These are phyloP conservation scores for Gracilinanus agilis DNA, from an alignment of 2,113 vertebrate genomes.

Conservation along the genomic window DNA sequence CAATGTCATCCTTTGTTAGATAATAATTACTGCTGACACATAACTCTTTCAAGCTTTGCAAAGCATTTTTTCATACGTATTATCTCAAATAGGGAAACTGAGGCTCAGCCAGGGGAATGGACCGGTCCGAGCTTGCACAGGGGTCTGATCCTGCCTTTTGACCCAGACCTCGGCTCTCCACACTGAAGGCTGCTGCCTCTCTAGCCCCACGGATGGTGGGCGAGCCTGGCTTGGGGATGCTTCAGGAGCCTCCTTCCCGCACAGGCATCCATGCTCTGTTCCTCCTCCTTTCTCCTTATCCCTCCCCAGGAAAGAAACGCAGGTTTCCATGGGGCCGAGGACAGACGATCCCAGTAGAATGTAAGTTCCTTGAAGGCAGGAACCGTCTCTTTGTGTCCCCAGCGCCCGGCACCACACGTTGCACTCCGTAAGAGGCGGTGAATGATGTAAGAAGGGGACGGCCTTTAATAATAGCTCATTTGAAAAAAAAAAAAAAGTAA, in stretches of 20 bases:
- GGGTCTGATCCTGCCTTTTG: no score
- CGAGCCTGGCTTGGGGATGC: not conserved
- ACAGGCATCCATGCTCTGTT: no score
- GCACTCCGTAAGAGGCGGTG: not conserved
- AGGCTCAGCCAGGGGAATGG: not conserved
- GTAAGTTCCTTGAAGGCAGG: no score
- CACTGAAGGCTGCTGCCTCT: not conserved
- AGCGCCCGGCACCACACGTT: no score
- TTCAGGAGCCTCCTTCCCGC: no score
- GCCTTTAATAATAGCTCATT: not conserved
- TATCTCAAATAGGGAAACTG: slow-evolving; percentile 38
- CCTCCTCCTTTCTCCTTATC: no score
- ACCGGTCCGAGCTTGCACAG: not conserved
- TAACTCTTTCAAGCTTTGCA: not conserved
- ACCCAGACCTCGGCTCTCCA: no score
- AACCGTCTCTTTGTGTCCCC: no score
- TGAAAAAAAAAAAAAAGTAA: no score
- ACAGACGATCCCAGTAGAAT: no score
- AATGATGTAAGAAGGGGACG: not conserved
- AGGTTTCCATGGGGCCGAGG: not conserved
- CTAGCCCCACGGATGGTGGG: not conserved
- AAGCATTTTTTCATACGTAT: not conserved
- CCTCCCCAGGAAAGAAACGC: no score
- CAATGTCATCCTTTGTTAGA: not conserved
- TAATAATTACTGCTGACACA: not conserved